A percentile compares a stretch with the other conserved stretches of the same genome.
Conservation (phyloP, 2,113 vertebrate genomes). For the Chlorodrepanis virens region DNA sequence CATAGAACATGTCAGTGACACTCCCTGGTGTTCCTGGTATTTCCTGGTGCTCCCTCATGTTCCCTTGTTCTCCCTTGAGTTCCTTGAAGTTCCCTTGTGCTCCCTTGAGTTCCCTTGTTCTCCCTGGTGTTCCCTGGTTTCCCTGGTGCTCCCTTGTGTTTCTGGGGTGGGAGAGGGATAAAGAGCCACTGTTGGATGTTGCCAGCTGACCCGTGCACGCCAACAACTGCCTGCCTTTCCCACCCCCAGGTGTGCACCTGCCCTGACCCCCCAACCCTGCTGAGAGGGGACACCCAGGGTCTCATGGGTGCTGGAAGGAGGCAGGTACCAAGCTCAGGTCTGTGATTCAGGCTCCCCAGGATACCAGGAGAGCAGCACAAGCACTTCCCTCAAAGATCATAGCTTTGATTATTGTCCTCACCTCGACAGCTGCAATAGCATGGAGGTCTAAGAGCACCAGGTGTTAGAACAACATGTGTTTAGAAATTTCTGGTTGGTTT, state of each 20-base stretch:
- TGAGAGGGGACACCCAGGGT: background rate
- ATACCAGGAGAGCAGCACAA: accelerated
- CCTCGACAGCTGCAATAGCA: background rate
- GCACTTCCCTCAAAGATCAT: accelerated
- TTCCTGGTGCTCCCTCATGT: background rate
- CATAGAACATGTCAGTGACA: too few relatives aligned
- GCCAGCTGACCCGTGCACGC: accelerated
- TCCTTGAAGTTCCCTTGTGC: too few relatives aligned
- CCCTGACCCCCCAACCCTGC: background rate
- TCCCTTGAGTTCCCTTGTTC: too few relatives aligned
- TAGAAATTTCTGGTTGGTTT: background rate
- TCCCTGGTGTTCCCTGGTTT: too few relatives aligned
- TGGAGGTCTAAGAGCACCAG: background rate
- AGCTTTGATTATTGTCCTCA: background rate
- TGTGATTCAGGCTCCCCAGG: background rate
- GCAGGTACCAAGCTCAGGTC: accelerated
- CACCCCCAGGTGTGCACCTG: accelerated
- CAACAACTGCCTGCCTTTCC: background rate
- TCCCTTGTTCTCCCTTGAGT: too few relatives aligned
- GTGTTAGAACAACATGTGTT: accelerated
- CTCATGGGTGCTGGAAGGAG: accelerated
- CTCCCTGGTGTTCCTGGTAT: too few relatives aligned
- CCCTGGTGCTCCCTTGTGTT: too few relatives aligned
- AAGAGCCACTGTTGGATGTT: background rate
- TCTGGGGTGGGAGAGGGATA: accelerated